Conservation (phyloP, 2,797 vertebrate species). For the Pitangus sulphuratus region DNA sequence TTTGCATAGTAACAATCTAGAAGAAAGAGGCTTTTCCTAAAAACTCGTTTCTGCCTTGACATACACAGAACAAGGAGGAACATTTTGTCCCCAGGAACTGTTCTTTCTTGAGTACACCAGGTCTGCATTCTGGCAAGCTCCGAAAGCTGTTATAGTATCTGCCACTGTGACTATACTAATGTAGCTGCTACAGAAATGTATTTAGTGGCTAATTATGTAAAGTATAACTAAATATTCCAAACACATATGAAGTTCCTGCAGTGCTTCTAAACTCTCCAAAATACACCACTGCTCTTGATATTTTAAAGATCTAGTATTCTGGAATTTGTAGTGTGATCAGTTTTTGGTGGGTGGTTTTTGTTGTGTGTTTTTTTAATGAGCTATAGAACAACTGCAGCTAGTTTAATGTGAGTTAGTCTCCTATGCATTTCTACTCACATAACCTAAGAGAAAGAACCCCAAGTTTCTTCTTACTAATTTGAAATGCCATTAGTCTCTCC, state of each 20-base stretch:
- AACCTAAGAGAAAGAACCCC: not conserved
- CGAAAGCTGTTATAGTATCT: not conserved
- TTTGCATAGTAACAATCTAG: not conserved
- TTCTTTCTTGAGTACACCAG: fast-evolving
- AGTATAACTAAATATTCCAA: not conserved
- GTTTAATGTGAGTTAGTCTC: not conserved
- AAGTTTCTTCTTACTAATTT: not conserved
- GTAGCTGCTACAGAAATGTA: not conserved
- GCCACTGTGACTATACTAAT: not conserved
- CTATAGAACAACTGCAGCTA: not conserved
- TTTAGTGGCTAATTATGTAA: not conserved
- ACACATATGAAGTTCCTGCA: not conserved
- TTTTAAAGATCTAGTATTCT: not conserved
- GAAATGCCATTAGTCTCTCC: not conserved
- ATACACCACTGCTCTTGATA: not conserved
- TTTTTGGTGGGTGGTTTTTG: not conserved
- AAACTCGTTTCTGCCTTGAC: not conserved
- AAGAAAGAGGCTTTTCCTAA: not conserved
- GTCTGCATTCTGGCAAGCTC: not conserved
- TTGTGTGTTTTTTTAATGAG: not conserved
- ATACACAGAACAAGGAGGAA: not conserved
- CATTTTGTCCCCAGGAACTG: not conserved
- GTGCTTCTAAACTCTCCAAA: not conserved
- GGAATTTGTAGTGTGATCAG: not conserved
- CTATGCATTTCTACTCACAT: not conserved